Evolutionary conservation across 2,888 invertebrate species (phyloP).

Genomic region (Meta bourneti): DNA sequence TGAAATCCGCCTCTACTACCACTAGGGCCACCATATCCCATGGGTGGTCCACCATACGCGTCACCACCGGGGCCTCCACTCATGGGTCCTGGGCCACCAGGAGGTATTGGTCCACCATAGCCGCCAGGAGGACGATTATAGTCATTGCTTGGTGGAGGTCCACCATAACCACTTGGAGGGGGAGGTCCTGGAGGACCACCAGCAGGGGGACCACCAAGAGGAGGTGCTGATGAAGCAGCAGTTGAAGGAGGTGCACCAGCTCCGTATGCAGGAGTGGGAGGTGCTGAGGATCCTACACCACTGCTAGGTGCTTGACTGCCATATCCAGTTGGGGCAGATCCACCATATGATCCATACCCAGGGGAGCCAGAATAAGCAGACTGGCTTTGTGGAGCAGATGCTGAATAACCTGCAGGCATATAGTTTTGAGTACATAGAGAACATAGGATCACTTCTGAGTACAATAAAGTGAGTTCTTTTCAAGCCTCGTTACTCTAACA

Average conservation of each 20-base stretch:
- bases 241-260: constrained; percentile 67
- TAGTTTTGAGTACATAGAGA: not conserved
- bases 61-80: constrained; percentile 64
- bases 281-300: constrained; percentile 69
- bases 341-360: constrained; percentile 71
- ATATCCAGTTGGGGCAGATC: constrained; percentile 68
- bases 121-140: constrained; percentile 71
- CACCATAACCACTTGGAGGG: constrained; percentile 67
- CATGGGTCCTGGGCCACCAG: constrained; percentile 66
- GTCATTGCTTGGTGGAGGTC: constrained; percentile 65
- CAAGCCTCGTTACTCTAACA: not conserved
- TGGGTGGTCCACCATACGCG: constrained; percentile 68
- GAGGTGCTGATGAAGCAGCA: constrained; percentile 60
- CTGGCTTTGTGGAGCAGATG: constrained; percentile 71
- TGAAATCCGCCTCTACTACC: constrained; percentile 69
- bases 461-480: not conserved
- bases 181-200: constrained; percentile 63
- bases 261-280: constrained; percentile 68
- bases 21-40: constrained; percentile 65
- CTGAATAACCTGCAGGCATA: constrained; percentile 58
- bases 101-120: constrained; percentile 61
- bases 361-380: constrained; percentile 65
- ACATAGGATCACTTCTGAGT: not conserved
- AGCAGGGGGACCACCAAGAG: constrained; percentile 62
- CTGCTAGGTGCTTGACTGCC: constrained; percentile 70